Evolutionary conservation across 2,113 vertebrate genomes (phyloP).

Genomic region (Urocolius indicus): DNA sequence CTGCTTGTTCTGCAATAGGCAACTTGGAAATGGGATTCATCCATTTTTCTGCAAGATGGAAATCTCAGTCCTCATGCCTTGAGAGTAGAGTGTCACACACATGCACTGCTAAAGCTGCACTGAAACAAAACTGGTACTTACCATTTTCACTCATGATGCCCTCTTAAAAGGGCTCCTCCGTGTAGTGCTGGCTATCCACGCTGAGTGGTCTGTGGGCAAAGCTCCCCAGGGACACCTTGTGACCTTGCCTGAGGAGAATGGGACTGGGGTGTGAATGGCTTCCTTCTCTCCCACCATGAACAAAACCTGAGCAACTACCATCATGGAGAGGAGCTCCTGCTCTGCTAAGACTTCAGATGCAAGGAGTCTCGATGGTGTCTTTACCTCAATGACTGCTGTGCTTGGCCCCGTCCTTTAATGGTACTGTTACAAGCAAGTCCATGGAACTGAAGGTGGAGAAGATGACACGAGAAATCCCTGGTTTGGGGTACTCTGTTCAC

Average conservation of each 20-base stretch:
- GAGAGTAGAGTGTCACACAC: fast-evolving
- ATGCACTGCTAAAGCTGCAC: neutral
- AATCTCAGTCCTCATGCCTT: neutral
- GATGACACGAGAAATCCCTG: neutral
- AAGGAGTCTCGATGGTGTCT: neutral
- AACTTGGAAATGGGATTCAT: fast-evolving
- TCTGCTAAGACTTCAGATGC: fast-evolving
- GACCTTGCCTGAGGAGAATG: neutral
- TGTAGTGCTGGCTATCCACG: fast-evolving
- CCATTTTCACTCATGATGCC: neutral
- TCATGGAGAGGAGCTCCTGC: neutral
- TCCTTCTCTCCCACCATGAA: neutral
- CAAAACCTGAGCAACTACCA: fast-evolving
- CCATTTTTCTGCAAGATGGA: neutral
- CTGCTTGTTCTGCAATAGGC: neutral
- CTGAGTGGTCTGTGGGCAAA: neutral
- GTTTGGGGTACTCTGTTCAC: neutral
- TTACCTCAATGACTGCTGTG: neutral
- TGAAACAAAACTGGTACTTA: neutral
- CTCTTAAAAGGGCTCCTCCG: neutral
- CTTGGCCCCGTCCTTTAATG: neutral
- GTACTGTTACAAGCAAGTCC: neutral
- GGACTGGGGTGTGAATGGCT: neutral
- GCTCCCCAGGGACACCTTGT: neutral
- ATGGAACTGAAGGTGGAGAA: neutral